phyloP scores from a whole-genome alignment of 2,797 vertebrate genomes.

The Acipenser transmontanus region DNA sequence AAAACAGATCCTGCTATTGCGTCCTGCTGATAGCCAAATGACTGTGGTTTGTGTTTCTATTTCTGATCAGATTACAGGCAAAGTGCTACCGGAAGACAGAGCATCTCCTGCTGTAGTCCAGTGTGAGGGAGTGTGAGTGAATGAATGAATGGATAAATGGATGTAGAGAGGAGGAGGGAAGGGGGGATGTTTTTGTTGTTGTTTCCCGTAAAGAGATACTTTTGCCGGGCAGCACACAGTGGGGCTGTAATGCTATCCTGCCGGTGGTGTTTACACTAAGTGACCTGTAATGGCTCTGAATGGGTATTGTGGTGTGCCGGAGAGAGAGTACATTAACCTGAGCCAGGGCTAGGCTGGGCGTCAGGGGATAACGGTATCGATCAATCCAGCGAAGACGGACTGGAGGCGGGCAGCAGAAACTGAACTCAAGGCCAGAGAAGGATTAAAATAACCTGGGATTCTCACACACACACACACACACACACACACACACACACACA shows the following conservation, averaged over 20 bases:
- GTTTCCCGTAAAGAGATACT: constrained; percentile 2
- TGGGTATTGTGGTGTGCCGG: constrained; percentile 2
- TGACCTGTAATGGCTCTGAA: constrained; percentile 6
- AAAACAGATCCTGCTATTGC: too few relatives aligned
- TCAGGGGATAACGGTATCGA: background rate
- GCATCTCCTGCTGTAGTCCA: constrained; percentile 10
- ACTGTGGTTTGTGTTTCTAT: too few relatives aligned
- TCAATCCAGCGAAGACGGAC: too few relatives aligned
- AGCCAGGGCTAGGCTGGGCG: constrained; percentile 9
- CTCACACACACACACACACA: too few relatives aligned
- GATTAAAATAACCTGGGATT: too few relatives aligned
- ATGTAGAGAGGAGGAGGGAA: background rate
- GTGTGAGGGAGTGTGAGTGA: background rate
- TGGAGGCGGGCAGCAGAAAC: too few relatives aligned
- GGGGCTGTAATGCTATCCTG: constrained; percentile 7
- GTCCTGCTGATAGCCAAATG: too few relatives aligned
- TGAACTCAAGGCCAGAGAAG: too few relatives aligned
- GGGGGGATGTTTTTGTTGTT: background rate
- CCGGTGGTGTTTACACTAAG: background rate
- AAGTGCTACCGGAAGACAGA: constrained; percentile 15
- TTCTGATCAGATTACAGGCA: too few relatives aligned
- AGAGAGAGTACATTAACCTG: constrained; percentile 21
- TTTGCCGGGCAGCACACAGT: background rate
- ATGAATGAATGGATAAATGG: background rate
- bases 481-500: too few relatives aligned